Base-by-base conservation (phyloP, 2,113 vertebrate species). In the Notechis scutatus region DNA sequence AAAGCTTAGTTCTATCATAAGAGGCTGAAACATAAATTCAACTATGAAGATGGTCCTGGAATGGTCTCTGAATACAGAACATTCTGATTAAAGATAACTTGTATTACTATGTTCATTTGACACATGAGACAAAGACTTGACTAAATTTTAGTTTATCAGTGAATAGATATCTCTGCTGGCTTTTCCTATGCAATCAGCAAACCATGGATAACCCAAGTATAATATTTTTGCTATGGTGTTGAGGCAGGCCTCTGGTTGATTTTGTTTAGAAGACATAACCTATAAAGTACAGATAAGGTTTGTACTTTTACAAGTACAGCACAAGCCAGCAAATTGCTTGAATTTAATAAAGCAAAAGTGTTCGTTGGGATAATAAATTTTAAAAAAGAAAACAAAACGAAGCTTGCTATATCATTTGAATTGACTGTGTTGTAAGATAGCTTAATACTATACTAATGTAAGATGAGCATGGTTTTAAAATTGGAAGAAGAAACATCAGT, bases 21-120 rank as follows among this genome's bases (percentile, higher is more conserved):
- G 45, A 98, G 98, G 6, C 97, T 99, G 54, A 98, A 99, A 61
- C 99, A 99, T 96, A 99, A 98, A 95, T 34, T 99, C 99, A 99
- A 99, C 97, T 99, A 98, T 85, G 99, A 99, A 94, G 99, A 99
- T 2, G 99, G 98, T 4, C 98, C 98, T 0, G 98, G 99, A 26
- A 98, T 99, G 1, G 99, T 99, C 85, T 99, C 98, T 0, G 98
- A 81, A 81, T 99, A 88, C 98, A 99, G 93, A 99, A 99, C 95
- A 98, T 98, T 81, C 98, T 98, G 93, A 98, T 99, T 34, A 99
- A 98, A 0, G 99, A 99, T 47, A 99, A 99, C 23, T 98, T 98
- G 93, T 99, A 99, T 99, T 99, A 99, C 94, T 96, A 21, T 39
- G 34, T 81, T 81, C 34, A 81, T 81, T 81, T 81, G n/a, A 81